Conservation (phyloP, 2,888 invertebrate species). For the Heliconius ethilla region DNA sequence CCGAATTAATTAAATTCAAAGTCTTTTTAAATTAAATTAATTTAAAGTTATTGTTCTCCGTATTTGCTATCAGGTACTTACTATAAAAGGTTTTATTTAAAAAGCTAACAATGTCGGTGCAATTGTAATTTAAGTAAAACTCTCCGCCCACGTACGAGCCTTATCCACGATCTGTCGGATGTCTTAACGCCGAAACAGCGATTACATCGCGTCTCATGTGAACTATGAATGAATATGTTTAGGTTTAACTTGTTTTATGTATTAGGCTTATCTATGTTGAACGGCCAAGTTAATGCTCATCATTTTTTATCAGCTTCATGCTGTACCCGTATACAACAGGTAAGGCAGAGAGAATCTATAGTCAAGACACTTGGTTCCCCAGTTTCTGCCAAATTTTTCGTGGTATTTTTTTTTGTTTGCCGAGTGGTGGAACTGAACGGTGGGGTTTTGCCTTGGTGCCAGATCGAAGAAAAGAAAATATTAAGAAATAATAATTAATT, state of each 20-base stretch:
- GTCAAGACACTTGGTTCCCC: too few relatives aligned
- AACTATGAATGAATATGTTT: conserved; percentile 42
- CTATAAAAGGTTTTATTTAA: neutral
- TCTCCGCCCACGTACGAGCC: conserved; percentile 37
- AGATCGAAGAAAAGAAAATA: too few relatives aligned
- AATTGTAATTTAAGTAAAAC: conserved; percentile 23
- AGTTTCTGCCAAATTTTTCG: too few relatives aligned
- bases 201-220: conserved; percentile 40
- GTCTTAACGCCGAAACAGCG: conserved; percentile 36
- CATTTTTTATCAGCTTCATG: too few relatives aligned
- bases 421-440: too few relatives aligned
- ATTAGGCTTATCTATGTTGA: neutral
- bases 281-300: too few relatives aligned
- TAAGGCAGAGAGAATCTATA: too few relatives aligned
- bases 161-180: conserved; percentile 39
- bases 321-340: too few relatives aligned
- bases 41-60: neutral
- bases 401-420: too few relatives aligned
- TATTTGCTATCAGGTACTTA: neutral
- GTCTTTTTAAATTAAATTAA: neutral
- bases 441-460: too few relatives aligned
- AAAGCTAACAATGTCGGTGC: conserved; percentile 26
- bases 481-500: too few relatives aligned
- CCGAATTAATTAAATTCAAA: neutral
- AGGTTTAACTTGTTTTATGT: conserved; percentile 21